phyloP scores from a whole-genome alignment of 2,888 invertebrate species.

The Eupsilia transversa region DNA sequence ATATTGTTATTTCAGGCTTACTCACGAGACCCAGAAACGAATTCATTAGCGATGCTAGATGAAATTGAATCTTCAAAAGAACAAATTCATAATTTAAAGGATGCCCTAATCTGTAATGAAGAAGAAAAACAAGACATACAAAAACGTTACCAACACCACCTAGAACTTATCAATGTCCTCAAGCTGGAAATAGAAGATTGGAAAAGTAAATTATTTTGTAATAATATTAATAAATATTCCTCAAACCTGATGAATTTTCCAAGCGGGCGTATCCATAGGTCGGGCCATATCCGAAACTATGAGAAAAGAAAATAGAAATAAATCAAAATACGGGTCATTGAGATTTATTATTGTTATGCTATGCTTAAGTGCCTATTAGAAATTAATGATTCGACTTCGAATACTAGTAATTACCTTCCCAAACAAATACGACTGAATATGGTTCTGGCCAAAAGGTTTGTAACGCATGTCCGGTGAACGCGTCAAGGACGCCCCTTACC shows the following conservation, averaged over 20 bases:
- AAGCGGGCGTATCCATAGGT: background rate
- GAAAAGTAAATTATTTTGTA: conserved; percentile 77
- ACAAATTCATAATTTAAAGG: conserved; percentile 80
- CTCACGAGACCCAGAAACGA: conserved; percentile 66
- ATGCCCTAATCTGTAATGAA: conserved; percentile 78
- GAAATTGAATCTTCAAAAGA: conserved; percentile 83
- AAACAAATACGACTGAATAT: no score
- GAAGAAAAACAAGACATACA: conserved; percentile 83
- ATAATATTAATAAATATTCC: background rate
- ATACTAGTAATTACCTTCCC: no score
- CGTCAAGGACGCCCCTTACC: no score
- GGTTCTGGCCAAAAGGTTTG: no score
- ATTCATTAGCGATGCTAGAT: conserved; percentile 76
- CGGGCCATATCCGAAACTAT: no score
- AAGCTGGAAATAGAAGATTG: conserved; percentile 82
- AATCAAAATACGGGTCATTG: background rate
- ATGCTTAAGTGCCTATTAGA: no score
- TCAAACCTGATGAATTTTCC: background rate
- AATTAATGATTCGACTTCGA: no score
- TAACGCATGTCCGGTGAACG: no score
- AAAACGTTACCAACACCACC: conserved; percentile 78
- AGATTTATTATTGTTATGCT: no score
- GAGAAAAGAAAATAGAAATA: background rate
- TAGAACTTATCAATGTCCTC: conserved; percentile 80
- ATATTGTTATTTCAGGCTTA: conserved; percentile 50